A percentile compares a stretch with the other conserved stretches of the same genome.
phyloP scores from a whole-genome alignment of 1,140 invertebrate species.

The Solenopsis invicta region DNA sequence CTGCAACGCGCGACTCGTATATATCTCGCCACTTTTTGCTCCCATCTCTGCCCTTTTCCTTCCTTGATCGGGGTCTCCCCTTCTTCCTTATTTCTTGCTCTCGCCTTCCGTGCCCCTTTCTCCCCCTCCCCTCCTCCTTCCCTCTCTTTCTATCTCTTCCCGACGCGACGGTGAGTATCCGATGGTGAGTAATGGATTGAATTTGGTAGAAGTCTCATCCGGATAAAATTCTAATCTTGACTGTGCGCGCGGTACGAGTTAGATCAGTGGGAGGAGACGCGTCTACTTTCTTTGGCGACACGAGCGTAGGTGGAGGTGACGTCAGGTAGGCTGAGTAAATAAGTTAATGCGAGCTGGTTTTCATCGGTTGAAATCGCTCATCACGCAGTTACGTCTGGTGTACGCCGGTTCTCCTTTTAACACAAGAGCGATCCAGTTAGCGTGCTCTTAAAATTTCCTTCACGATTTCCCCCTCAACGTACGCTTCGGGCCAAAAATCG shows the following conservation, averaged over 20 bases:
- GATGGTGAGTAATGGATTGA: constrained; percentile 64
- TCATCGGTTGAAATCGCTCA: not conserved
- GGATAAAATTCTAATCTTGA: constrained; percentile 54
- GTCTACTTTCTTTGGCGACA: constrained; percentile 49
- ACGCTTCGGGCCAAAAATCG: not conserved
- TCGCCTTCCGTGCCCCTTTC: not conserved
- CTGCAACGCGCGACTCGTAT: constrained; percentile 46
- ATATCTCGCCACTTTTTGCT: constrained; percentile 52
- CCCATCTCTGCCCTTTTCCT: constrained; percentile 53
- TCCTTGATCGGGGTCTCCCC: constrained; percentile 52
- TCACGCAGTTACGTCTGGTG: not conserved
- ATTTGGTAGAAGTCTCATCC: constrained; percentile 54
- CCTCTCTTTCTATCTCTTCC: not conserved
- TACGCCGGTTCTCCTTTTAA: not conserved
- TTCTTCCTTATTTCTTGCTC: constrained; percentile 49
- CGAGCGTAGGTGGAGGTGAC: constrained; percentile 43
- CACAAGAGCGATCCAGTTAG: not conserved
- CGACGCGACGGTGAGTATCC: constrained; percentile 20
- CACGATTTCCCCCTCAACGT: not conserved
- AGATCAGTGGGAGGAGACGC: constrained; percentile 9
- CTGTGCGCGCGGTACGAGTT: not conserved
- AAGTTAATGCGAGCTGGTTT: constrained; percentile 45
- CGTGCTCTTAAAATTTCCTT: not conserved
- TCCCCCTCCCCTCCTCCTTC: not conserved
- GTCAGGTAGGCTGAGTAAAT: constrained; percentile 50